Evolutionary conservation across 2,888 invertebrate genomes (phyloP), one percentile per base, ranked within the genome.

Genomic region (Tenthredo amoena): DNA sequence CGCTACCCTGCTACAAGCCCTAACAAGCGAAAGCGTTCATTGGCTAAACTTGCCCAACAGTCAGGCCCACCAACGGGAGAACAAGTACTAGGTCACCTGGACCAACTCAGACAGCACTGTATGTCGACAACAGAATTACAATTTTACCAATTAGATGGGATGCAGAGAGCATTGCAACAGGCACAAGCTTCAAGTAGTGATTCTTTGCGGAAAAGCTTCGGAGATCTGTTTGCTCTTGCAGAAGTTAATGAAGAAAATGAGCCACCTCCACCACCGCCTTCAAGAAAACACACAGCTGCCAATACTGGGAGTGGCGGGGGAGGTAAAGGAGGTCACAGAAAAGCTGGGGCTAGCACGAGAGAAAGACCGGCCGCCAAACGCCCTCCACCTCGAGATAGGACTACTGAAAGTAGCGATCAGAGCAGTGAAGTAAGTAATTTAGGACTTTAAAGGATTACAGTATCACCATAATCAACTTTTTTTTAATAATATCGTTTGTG

Each of bases 141-240:
- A 85, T 96, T 99, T 91, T 98, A 98, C 93, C 97, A 97, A 88
- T 96, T 97, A 94, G 98, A 98, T 93, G 96, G 96, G 89, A 97
- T 99, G 96, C 99, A 98, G 94, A 96, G 97, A 92, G 98, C 99
- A 55, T 94, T 99, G 88, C 97, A 98, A 91, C 97, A 97, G 89
- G 97, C 98, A 40, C 98, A 98, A 93, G 96, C 96, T 86, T 96
- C 98, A 90, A 97, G 98, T 93, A 97, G 96, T 91, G 99, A 99
- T 93, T 96, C 96, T 90, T 96, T 98, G 94, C 97, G 98, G 95
- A 97, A 97, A 94, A 98, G 97, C 95, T 99, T 97, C 94, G 97
- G 97, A 92, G 98, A 98, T 91, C 95, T 99, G 89, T 97, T 99
- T 93, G 97, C 98, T 9, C 94, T 99, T 89, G 97, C 98, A 47